These are phyloP conservation scores for Hecatera dysodea DNA, from an alignment of 2,888 invertebrate genomes.

Conservation along the genomic window DNA sequence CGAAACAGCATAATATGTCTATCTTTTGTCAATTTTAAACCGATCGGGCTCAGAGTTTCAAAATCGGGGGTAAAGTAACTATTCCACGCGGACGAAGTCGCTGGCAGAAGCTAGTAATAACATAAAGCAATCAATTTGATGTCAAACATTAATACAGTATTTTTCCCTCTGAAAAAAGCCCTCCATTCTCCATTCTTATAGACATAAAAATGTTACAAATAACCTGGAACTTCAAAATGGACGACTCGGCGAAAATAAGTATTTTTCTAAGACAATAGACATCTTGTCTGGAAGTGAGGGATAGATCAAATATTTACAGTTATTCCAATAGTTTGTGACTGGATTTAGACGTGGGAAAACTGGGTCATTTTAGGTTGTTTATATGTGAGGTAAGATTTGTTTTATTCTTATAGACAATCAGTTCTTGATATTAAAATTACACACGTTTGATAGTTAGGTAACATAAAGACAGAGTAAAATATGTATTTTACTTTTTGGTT, in stretches of 20 bases:
- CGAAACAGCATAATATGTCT: no score
- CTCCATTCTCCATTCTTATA: no score
- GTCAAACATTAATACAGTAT: constrained; percentile 12
- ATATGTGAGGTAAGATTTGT: neutral
- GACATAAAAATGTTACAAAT: neutral
- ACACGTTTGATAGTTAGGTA: no score
- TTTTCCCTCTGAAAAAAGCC: neutral
- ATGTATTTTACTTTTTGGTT: no score
- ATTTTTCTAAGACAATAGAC: constrained; percentile 12
- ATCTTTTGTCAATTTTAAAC: no score
- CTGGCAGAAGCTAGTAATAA: constrained; percentile 4
- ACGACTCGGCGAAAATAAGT: constrained; percentile 21
- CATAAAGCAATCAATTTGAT: constrained; percentile 12
- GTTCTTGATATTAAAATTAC: no score
- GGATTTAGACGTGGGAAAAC: neutral
- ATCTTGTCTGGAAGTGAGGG: constrained; percentile 13
- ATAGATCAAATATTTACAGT: constrained; percentile 41
- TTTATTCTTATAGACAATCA: neutral
- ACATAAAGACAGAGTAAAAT: no score
- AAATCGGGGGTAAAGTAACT: no score
- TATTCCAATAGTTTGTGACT: constrained; percentile 9
- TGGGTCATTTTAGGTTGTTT: neutral
- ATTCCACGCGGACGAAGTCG: no score
- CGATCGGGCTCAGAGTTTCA: no score
- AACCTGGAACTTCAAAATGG: constrained; percentile 24